Percentiles rank a stretch among this genome's conserved stretches.
These are phyloP conservation scores for Fulica atra DNA, from an alignment of 2,113 vertebrate genomes.

Conservation along the genomic window DNA sequence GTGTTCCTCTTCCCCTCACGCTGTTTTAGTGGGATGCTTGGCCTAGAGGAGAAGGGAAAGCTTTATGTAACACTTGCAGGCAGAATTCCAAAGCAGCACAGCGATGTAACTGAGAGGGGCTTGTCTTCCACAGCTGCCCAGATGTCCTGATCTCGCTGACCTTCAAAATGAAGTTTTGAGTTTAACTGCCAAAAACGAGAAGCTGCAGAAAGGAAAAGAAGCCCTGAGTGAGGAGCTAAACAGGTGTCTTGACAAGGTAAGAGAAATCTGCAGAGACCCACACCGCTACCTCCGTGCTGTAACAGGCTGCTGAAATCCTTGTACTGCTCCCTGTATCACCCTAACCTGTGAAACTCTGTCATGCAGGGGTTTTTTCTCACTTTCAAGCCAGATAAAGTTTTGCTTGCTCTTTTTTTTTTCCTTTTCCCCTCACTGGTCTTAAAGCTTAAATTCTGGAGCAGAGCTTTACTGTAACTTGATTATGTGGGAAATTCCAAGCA, in stretches of 20 bases:
- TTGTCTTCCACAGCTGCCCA: conserved; percentile 68
- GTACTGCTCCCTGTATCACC: fast-evolving
- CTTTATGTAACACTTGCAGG: neutral
- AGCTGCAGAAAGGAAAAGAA: conserved; percentile 81
- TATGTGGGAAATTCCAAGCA: neutral
- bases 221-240: conserved; percentile 78
- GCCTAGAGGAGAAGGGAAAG: neutral
- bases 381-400: neutral
- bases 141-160: conserved; percentile 67
- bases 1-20: neutral
- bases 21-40: neutral
- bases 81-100: neutral
- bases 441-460: neutral
- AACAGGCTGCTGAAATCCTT: neutral
- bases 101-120: neutral
- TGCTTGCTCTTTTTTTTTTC: neutral
- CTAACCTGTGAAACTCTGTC: neutral
- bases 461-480: neutral
- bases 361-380: neutral
- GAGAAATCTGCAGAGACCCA: neutral
- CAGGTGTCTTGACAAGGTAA: conserved; percentile 80
- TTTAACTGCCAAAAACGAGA: conserved; percentile 71
- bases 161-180: conserved; percentile 75
- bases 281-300: fast-evolving
- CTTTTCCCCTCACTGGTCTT: neutral